phyloP scores from a whole-genome alignment of 2,888 invertebrate genomes.

The Rapana venosa region DNA sequence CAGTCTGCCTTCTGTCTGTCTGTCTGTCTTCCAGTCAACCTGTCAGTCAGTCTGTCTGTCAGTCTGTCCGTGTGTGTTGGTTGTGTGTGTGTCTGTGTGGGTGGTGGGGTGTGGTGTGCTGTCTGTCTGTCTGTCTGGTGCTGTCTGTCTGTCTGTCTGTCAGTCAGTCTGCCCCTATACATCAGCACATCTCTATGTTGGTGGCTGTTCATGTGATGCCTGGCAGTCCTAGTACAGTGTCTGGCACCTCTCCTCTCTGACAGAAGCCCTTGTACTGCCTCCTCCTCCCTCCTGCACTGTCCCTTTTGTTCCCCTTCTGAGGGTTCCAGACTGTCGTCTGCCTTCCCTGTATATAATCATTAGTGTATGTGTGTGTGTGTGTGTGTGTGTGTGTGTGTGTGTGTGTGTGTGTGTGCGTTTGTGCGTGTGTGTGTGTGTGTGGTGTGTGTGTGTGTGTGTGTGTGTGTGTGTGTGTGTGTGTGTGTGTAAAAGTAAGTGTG shows the following conservation, averaged over 20 bases:
- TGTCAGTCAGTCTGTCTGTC: neutral
- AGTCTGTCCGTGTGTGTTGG: neutral
- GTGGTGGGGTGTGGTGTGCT: neutral
- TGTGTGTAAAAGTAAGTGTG: neutral
- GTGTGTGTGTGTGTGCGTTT: slow-evolving; percentile 13
- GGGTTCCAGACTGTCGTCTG: too few species aligned
- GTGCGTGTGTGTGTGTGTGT: neutral
- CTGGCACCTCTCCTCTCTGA: too few species aligned
- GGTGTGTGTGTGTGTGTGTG: neutral
- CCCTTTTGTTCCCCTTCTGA: too few species aligned
- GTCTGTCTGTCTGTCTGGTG: neutral
- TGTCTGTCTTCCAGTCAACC: neutral
- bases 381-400: slow-evolving; percentile 8
- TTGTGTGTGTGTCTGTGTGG: neutral
- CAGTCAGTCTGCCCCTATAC: neutral
- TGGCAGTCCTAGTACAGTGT: neutral
- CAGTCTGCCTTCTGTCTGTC: neutral
- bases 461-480: neutral
- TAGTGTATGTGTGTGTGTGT: neutral
- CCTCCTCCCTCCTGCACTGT: too few species aligned
- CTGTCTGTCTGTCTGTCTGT: neutral
- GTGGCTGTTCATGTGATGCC: neutral
- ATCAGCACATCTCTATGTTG: neutral
- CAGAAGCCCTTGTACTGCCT: too few species aligned
- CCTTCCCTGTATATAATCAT: too few species aligned